These are phyloP conservation scores for Phoebastria nigripes DNA, from an alignment of 2,797 vertebrate species.

Conservation along the genomic window DNA sequence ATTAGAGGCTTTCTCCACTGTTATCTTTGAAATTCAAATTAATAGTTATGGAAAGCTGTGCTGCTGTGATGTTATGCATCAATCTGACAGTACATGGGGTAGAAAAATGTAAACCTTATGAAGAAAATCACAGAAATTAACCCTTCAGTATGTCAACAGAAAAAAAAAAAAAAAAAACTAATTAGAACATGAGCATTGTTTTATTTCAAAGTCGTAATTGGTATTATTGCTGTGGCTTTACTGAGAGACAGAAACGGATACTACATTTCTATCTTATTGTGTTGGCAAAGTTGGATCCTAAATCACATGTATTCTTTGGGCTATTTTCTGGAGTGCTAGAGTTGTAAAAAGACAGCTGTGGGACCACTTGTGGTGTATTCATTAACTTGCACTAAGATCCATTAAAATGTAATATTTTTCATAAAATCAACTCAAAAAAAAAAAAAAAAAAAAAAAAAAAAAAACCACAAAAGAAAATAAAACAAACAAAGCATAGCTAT, in stretches of 20 bases:
- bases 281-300: not conserved
- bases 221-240: not conserved
- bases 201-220: not conserved
- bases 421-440: not conserved
- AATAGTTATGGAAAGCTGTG: not conserved
- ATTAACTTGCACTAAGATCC: not conserved
- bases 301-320: not conserved
- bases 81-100: not conserved
- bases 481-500: not conserved
- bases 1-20: not conserved
- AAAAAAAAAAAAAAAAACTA: not conserved
- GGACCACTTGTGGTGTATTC: fast-evolving
- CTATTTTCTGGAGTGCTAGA: not conserved
- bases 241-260: not conserved
- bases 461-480: fast-evolving
- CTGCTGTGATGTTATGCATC: not conserved
- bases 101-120: not conserved
- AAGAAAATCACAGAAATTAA: constrained; percentile 1
- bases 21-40: constrained; percentile 7
- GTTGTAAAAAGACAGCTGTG: not conserved
- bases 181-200: not conserved
- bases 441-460: not conserved
- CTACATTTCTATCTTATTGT: not conserved
- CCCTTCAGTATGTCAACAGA: not conserved
- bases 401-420: not conserved